Base-by-base conservation (phyloP, 2,888 invertebrate species). In the Camponotus fellah region DNA sequence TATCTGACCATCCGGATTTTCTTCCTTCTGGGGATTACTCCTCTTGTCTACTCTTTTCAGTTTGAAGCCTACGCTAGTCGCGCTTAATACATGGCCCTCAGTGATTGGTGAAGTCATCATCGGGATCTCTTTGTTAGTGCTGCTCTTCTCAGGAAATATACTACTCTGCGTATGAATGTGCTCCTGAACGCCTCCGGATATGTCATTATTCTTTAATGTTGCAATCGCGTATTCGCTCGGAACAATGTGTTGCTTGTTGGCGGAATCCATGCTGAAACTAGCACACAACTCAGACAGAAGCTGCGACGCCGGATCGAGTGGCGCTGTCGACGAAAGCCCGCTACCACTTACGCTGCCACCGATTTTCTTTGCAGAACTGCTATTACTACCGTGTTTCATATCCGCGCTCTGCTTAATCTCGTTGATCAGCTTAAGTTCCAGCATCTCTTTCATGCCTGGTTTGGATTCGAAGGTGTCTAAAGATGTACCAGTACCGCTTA, bases 201-300 rank as follows among this genome's bases (percentile, higher is more conserved):
- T 17, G 5, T 85, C 87, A 34, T 69, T 83, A 60, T 82, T 86
- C 60, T 87, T 79, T 88, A 82, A 72, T 10, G 89, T 92, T 21
- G 92, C 89, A 75, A 91, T 92, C 26, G 94, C 92, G 76, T 93
- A 93, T 77, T 93, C 93, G 71, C 93, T 95, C 37, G 92, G 91
- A 53, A 85, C 53, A 69, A 37, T 34, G 17, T 80, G 74, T 46
- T 72, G 79, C 56, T 92, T 96, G 93, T 92, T 96, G 87, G 95
- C 91, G 64, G 88, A 82, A 87, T 97, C 97, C 92, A 97, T 95
- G 94, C 97, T 97, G 92, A 98, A 96, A 92, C 97, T 97, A 94
- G 98, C 98, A 72, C 98, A 98, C 77, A 98, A 96, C 95, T 98
- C 98, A 17, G 97, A 97, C 12, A 98, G 97, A 87, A 98, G 95